phyloP scores from a whole-genome alignment of 2,888 invertebrate genomes.

The Geophilus truncorum region DNA sequence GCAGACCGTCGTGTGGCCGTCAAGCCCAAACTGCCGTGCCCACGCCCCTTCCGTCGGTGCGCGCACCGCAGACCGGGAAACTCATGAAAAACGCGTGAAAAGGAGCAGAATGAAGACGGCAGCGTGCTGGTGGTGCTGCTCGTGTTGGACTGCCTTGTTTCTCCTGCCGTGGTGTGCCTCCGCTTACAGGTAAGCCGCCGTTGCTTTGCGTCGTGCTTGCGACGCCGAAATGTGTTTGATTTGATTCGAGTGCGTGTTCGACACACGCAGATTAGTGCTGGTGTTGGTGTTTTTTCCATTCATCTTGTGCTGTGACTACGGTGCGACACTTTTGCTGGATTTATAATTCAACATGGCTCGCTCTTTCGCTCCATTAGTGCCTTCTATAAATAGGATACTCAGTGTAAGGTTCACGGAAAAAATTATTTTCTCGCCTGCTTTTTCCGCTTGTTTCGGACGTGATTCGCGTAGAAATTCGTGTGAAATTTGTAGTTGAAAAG shows the following conservation, averaged over 20 bases:
- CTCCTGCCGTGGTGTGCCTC: constrained; percentile 21
- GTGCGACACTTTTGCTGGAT: not conserved
- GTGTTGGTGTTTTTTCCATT: not conserved
- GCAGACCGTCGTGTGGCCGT: not conserved
- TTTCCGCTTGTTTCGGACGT: too few species aligned
- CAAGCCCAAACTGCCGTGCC: not conserved
- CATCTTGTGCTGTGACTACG: not conserved
- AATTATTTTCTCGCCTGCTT: too few species aligned
- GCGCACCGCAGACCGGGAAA: not conserved
- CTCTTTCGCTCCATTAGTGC: not conserved
- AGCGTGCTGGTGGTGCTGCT: not conserved
- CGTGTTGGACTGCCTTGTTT: constrained; percentile 17
- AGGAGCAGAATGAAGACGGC: not conserved
- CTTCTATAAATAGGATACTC: not conserved
- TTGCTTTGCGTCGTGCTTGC: not conserved
- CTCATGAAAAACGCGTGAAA: not conserved
- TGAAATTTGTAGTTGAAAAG: too few species aligned
- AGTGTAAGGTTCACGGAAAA: too few species aligned
- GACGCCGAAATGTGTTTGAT: too few species aligned
- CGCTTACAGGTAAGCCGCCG: constrained; percentile 1
- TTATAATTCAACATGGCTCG: not conserved
- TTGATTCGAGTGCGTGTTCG: too few species aligned
- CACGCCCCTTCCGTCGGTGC: not conserved
- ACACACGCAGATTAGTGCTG: not conserved
- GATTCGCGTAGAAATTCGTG: too few species aligned